A percentile compares a stretch with the other conserved stretches of the same genome.
Evolutionary conservation across 1,140 invertebrate genomes (phyloP).

Genomic region (Rhyacophila brunnea): DNA sequence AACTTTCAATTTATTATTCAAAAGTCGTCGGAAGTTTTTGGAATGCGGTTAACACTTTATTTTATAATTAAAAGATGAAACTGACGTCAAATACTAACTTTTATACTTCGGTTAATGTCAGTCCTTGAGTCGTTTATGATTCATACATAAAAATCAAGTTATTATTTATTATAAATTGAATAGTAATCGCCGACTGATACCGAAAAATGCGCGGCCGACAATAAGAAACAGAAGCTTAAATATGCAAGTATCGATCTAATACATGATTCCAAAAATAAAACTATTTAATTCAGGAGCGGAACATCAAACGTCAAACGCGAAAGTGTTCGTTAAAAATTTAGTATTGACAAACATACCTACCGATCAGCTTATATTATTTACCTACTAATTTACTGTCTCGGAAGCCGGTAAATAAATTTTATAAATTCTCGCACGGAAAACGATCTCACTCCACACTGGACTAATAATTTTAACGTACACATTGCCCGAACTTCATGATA

Average conservation of each 20-base stretch:
- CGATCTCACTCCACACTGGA: constrained; percentile 21
- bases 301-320: constrained; percentile 27
- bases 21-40: too few species aligned
- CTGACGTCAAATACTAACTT: neutral
- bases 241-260: constrained; percentile 6
- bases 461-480: constrained; percentile 52
- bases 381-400: constrained; percentile 25
- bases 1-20: too few species aligned
- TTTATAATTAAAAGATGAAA: too few species aligned
- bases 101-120: too few species aligned
- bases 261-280: constrained; percentile 2
- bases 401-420: constrained; percentile 21
- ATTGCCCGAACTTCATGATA: constrained; percentile 56
- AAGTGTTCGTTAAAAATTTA: constrained; percentile 24
- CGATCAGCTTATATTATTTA: constrained; percentile 18
- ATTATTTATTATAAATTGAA: constrained; percentile 18
- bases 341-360: constrained; percentile 29
- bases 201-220: neutral
- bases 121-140: constrained; percentile 6
- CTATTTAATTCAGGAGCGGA: neutral
- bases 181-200: constrained; percentile 13
- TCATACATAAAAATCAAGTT: constrained; percentile 19
- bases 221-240: neutral
- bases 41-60: too few species aligned
- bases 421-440: constrained; percentile 21